phyloP scores from a whole-genome alignment of 2,888 invertebrate genomes.

The Flexamia atlantica region DNA sequence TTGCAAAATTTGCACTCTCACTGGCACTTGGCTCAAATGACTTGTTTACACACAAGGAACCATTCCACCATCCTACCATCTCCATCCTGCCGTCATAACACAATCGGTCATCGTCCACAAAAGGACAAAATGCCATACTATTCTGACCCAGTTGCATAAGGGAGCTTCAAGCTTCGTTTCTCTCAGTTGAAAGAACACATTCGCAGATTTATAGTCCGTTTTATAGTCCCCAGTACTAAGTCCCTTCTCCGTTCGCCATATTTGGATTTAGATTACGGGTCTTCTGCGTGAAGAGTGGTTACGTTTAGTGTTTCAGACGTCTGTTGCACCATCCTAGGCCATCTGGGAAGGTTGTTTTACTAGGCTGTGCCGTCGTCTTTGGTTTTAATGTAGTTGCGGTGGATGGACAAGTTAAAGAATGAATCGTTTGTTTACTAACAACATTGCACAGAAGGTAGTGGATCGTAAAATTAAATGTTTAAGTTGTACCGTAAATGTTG shows the following conservation, averaged over 20 bases:
- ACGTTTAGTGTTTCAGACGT: neutral
- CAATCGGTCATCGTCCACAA: conserved; percentile 3
- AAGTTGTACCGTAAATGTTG: too few species aligned
- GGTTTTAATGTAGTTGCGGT: too few species aligned
- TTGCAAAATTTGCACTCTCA: too few species aligned
- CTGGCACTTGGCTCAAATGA: neutral
- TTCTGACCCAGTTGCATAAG: conserved; percentile 12
- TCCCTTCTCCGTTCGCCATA: neutral
- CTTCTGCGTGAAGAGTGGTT: neutral
- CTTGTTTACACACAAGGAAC: neutral
- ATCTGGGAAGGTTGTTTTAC: neutral
- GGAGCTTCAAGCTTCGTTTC: neutral
- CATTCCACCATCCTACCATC: neutral
- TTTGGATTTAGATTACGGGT: neutral
- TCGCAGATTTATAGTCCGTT: neutral
- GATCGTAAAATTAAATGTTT: too few species aligned
- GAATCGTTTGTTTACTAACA: too few species aligned
- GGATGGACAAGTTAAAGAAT: too few species aligned
- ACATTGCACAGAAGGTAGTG: too few species aligned
- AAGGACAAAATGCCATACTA: conserved; percentile 15
- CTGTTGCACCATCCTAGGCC: neutral
- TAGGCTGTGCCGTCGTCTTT: neutral
- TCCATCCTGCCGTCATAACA: neutral
- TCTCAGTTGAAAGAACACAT: neutral
- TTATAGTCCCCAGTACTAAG: conserved; percentile 14